Evolutionary conservation across 2,797 vertebrate genomes (phyloP).

Genomic region (Propithecus perrieri): DNA sequence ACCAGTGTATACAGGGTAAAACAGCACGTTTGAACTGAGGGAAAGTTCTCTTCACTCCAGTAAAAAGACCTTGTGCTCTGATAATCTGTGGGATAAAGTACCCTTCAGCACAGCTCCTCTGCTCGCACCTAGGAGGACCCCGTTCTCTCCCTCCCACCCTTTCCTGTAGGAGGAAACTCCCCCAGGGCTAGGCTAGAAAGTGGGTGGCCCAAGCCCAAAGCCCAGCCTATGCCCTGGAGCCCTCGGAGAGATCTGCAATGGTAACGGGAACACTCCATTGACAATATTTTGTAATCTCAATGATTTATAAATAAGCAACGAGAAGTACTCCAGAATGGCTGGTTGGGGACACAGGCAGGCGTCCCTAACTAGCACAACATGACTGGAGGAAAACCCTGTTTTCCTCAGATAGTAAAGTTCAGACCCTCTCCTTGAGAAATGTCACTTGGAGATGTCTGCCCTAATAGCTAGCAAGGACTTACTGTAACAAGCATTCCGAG

Average conservation of each 20-base stretch:
- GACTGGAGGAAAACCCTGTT: slow-evolving; percentile 9
- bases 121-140: background rate
- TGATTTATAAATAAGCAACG: slow-evolving; percentile 62
- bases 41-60: background rate
- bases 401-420: background rate
- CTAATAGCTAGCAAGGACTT: slow-evolving; percentile 1
- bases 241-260: background rate
- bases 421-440: background rate
- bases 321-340: slow-evolving; percentile 40
- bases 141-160: background rate
- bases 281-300: slow-evolving; percentile 57
- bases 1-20: background rate
- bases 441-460: slow-evolving; percentile 3
- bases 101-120: background rate
- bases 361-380: background rate
- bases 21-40: background rate
- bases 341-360: background rate
- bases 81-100: background rate
- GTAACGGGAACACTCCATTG: background rate
- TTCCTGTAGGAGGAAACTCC: background rate
- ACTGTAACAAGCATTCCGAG: background rate
- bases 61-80: background rate
- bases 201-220: background rate
- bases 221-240: background rate
- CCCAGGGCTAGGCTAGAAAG: background rate